Percentiles rank a stretch among this genome's conserved stretches.
phyloP scores from a whole-genome alignment of 2,888 invertebrate species.

The Nasonia oneida region DNA sequence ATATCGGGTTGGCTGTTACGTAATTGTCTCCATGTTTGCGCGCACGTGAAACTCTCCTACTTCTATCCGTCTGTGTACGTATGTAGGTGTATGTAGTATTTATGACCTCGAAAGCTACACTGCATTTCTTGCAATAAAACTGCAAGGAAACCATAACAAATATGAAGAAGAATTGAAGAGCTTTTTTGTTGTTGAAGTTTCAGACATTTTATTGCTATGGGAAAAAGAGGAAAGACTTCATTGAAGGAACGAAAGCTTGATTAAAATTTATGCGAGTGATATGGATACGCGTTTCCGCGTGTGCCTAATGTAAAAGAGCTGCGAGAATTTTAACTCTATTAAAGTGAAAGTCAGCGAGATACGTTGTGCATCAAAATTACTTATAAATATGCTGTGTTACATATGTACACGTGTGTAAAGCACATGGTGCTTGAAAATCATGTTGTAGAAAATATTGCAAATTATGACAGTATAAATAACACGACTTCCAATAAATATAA shows the following conservation, averaged over 20 bases:
- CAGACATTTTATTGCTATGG: background rate
- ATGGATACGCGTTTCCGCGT: background rate
- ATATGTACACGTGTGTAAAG: background rate
- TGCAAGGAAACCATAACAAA: background rate
- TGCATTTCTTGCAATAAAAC: background rate
- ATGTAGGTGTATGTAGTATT: background rate
- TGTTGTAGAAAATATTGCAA: background rate
- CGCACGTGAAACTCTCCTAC: background rate
- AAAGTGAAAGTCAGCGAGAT: background rate
- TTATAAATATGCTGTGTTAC: background rate
- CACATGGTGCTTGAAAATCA: background rate
- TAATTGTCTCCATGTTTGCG: background rate
- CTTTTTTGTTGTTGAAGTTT: no score
- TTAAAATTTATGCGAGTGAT: background rate
- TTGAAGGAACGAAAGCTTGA: background rate
- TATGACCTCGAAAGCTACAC: background rate
- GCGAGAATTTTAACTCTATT: background rate
- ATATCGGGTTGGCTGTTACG: background rate
- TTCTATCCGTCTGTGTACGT: background rate
- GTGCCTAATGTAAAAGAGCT: background rate
- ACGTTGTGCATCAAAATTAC: background rate
- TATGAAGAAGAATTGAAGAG: no score
- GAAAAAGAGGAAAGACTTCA: background rate
- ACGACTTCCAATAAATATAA: no score
- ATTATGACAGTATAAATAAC: no score